A percentile compares a stretch with the other conserved stretches of the same genome.
Conservation (phyloP, 2,113 vertebrate species). For the Ptilorrhoa leucosticta region DNA sequence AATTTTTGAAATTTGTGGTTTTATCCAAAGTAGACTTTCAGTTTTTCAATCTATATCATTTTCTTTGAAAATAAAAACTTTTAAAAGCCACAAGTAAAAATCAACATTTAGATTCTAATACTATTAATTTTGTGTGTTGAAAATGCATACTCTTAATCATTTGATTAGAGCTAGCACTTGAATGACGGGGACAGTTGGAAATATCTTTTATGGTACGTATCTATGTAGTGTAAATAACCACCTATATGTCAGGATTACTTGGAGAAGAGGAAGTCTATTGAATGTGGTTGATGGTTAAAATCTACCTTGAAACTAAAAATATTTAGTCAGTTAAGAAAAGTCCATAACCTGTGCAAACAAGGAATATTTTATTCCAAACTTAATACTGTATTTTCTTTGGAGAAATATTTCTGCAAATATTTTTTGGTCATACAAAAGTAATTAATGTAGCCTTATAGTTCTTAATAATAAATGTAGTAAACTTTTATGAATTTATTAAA, state of each 20-base stretch:
- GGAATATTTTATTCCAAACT: neutral
- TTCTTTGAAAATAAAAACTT: neutral
- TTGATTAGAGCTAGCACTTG: neutral
- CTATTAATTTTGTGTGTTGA: neutral
- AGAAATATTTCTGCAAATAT: neutral
- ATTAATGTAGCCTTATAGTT: neutral
- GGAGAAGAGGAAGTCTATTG: neutral
- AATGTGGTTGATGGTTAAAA: neutral
- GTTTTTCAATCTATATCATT: neutral
- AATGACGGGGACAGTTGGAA: neutral
- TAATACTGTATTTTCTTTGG: neutral
- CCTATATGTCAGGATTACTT: neutral
- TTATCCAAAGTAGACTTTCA: neutral
- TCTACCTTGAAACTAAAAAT: neutral
- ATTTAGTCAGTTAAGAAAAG: neutral
- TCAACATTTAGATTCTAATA: neutral
- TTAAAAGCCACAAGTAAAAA: neutral
- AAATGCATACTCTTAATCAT: neutral
- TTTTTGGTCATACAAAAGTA: neutral
- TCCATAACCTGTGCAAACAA: neutral
- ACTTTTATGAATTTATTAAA: neutral
- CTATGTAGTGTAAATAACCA: neutral
- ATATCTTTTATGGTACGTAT: neutral
- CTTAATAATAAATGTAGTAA: neutral
- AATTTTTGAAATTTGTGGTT: neutral